Percentiles rank a stretch among this genome's conserved stretches.
Evolutionary conservation across 2,113 vertebrate species (phyloP).

Genomic region (Himantopus leucocephalus): DNA sequence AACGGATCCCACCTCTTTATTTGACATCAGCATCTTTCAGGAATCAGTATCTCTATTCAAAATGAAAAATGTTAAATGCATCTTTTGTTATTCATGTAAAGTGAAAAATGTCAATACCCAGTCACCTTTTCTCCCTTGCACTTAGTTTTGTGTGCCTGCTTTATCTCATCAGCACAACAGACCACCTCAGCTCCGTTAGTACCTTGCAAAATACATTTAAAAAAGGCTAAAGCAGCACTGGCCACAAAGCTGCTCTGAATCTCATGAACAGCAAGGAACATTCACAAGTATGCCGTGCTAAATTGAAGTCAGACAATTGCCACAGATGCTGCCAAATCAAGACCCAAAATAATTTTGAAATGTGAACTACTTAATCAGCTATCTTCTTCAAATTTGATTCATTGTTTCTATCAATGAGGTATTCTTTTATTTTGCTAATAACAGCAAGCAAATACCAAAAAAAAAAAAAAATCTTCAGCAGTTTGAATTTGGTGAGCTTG

Average conservation of each 20-base stretch:
- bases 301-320: not conserved
- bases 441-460: not conserved
- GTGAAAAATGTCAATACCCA: not conserved
- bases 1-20: not conserved
- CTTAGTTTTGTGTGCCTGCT: not conserved
- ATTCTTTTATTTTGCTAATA: not conserved
- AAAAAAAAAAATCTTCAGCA: not conserved
- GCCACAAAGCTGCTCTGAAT: not conserved
- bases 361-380: not conserved
- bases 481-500: not conserved
- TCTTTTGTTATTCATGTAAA: not conserved
- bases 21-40: not conserved
- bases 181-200: not conserved
- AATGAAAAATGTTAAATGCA: not conserved
- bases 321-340: not conserved
- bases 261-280: not conserved
- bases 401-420: not conserved
- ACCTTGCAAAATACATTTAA: not conserved
- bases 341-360: not conserved
- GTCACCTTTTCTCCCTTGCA: not conserved
- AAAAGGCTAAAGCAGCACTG: not conserved
- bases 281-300: not conserved
- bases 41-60: not conserved
- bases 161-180: not conserved
- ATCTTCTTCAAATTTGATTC: not conserved